Evolutionary conservation across 2,797 vertebrate genomes (phyloP).

Genomic region (Scomberomorus guttatus): DNA sequence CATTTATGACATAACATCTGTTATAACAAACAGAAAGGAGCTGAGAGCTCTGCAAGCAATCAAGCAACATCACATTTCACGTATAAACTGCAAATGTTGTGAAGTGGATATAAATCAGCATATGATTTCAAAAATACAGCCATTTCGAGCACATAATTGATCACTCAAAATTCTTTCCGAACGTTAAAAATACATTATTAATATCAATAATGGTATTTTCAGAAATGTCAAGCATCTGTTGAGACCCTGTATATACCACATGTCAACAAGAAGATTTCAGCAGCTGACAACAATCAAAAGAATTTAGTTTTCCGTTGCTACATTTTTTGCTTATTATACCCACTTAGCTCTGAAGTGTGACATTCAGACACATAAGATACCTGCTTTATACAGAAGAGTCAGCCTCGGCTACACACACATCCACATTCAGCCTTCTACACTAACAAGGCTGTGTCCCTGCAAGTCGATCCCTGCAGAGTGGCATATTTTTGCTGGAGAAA

Average conservation of each 20-base stretch:
- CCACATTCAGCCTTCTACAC: slow-evolving; percentile 40
- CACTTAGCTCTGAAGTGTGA: slow-evolving; percentile 66
- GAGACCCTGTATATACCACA: background rate
- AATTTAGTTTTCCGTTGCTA: slow-evolving; percentile 36
- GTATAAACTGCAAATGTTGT: background rate
- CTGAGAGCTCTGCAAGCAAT: background rate
- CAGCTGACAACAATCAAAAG: slow-evolving; percentile 40
- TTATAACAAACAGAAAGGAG: background rate
- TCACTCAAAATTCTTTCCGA: background rate
- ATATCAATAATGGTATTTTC: background rate
- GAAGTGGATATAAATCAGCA: background rate
- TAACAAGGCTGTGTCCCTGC: slow-evolving; percentile 64
- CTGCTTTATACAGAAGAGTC: slow-evolving; percentile 49
- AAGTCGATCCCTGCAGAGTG: slow-evolving; percentile 61
- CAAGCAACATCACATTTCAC: background rate
- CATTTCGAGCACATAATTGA: background rate
- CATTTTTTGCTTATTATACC: slow-evolving; percentile 70
- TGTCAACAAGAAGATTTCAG: slow-evolving; percentile 29
- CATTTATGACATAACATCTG: background rate
- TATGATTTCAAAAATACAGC: background rate
- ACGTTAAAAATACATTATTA: background rate
- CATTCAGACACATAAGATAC: slow-evolving; percentile 58
- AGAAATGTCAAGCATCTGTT: slow-evolving; percentile 2
- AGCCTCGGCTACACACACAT: slow-evolving; percentile 3
- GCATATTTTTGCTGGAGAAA: slow-evolving; percentile 62